Evolutionary conservation across 2,888 invertebrate genomes (phyloP).

Genomic region (Nycteola revayana): DNA sequence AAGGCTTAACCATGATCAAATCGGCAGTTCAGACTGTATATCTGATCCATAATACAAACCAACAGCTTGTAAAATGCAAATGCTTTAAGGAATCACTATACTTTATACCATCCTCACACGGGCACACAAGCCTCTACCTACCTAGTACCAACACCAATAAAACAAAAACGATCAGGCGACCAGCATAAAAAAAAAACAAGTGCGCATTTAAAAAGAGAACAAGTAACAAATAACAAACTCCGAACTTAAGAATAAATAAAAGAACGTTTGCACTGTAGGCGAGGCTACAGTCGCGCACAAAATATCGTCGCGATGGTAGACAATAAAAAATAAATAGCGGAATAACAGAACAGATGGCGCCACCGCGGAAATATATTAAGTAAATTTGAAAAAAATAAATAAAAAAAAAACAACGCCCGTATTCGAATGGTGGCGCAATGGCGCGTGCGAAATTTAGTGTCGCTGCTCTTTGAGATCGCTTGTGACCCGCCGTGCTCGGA

Average conservation of each 20-base stretch:
- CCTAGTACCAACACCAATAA: no score
- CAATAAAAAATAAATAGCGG: conserved; percentile 39
- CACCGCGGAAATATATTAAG: conserved; percentile 66
- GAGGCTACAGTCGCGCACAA: conserved; percentile 28
- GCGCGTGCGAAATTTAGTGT: conserved; percentile 69
- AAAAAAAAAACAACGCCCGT: no score
- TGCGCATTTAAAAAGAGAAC: no score
- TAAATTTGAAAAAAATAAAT: conserved; percentile 72
- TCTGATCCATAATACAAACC: no score
- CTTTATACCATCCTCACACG: no score
- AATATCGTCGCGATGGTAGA: conserved; percentile 30
- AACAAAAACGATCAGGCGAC: conserved; percentile 2
- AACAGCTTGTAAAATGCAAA: no score
- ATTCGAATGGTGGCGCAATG: conserved; percentile 53
- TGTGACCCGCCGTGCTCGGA: conserved; percentile 25
- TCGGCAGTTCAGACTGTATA: no score
- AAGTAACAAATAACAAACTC: conserved; percentile 19
- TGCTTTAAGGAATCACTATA: no score
- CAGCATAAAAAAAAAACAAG: conserved; percentile 7
- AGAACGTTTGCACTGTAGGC: conserved; percentile 23
- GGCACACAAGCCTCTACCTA: no score
- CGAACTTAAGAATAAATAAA: conserved; percentile 27
- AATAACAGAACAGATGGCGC: conserved; percentile 63
- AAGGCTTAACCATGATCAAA: no score
- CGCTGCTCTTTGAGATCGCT: conserved; percentile 41